A percentile compares a stretch with the other conserved stretches of the same genome.
Evolutionary conservation across 1,140 invertebrate genomes (phyloP).

Genomic region (Eurosta solidaginis): DNA sequence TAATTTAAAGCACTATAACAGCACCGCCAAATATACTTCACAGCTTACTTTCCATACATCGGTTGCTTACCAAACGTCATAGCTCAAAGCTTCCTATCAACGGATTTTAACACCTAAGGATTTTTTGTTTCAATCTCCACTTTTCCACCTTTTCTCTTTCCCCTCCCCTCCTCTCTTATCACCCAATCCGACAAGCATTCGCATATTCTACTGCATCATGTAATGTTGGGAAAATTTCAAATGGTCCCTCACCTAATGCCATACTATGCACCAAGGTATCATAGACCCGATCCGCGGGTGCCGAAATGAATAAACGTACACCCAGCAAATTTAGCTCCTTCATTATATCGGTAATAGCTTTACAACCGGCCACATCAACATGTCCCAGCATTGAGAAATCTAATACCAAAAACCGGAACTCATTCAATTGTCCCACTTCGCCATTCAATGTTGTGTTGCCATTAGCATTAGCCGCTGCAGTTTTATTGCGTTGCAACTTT

Average conservation of each 20-base stretch:
- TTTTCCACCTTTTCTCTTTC: background rate
- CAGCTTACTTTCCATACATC: background rate
- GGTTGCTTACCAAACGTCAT: background rate
- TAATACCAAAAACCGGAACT: constrained; percentile 42
- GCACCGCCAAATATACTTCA: background rate
- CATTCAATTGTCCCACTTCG: background rate
- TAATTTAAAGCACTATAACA: background rate
- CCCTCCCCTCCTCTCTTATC: constrained; percentile 29
- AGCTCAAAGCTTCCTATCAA: background rate
- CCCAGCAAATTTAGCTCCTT: constrained; percentile 47
- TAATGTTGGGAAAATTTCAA: constrained; percentile 55
- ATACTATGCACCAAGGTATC: constrained; percentile 55
- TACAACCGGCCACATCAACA: constrained; percentile 54
- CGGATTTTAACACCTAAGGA: too few species aligned
- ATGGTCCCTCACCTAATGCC: constrained; percentile 53
- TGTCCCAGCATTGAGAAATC: constrained; percentile 55
- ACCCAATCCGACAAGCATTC: constrained; percentile 50
- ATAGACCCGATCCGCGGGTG: constrained; percentile 54
- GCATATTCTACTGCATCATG: constrained; percentile 57
- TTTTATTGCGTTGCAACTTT: constrained; percentile 32
- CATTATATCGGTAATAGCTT: constrained; percentile 47
- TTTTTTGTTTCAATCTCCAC: too few species aligned
- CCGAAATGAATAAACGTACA: constrained; percentile 46
- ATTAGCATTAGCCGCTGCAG: background rate
- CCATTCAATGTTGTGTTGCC: background rate